Evolutionary conservation across 2,888 invertebrate genomes (phyloP).

Genomic region (Lottia gigantea): DNA sequence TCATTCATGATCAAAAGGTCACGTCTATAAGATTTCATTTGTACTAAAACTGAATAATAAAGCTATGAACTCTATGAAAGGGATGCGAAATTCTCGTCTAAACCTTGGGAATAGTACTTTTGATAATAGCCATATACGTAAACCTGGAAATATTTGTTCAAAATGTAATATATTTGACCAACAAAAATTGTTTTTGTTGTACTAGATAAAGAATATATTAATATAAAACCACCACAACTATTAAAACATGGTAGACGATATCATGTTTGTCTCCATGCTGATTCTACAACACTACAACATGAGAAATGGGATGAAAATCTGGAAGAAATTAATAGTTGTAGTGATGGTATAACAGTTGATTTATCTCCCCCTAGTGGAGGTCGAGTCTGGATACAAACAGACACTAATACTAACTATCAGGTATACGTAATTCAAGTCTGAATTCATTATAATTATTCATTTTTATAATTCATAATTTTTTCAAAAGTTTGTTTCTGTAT

Average conservation of each 20-base stretch:
- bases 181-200: background rate
- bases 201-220: background rate
- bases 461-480: no score
- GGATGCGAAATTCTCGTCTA: no score
- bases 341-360: conserved; percentile 47
- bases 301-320: conserved; percentile 39
- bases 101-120: no score
- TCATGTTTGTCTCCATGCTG: conserved; percentile 38
- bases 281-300: conserved; percentile 25
- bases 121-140: no score
- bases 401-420: conserved; percentile 11
- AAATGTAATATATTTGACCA: background rate
- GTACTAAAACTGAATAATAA: no score
- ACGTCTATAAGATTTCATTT: no score
- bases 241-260: conserved; percentile 33
- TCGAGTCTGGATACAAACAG: conserved; percentile 33
- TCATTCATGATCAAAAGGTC: no score
- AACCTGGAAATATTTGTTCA: no score
- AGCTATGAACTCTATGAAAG: no score
- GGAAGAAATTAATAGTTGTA: conserved; percentile 37
- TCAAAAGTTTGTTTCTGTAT: no score
- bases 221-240: background rate
- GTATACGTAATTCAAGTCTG: background rate
- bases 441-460: no score
- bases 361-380: conserved; percentile 35